Base-by-base conservation (phyloP, 1,140 invertebrate genomes). In the Liolophura sinensis region DNA sequence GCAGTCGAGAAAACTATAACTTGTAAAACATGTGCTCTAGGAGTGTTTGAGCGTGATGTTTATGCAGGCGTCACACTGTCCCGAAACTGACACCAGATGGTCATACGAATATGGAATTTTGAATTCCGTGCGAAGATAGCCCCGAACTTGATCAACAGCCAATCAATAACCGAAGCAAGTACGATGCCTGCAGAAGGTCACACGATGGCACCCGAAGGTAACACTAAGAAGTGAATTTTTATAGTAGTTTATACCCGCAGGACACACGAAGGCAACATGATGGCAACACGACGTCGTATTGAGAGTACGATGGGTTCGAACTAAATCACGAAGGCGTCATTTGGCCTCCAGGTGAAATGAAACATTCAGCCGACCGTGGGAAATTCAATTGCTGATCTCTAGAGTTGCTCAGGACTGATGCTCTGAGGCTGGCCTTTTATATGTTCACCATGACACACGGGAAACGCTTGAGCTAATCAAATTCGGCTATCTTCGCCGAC, bases 331-430 rank as follows among this genome's bases (percentile, higher is more conserved):
- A 59, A 59, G 57, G 57, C 57, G 57, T 59, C 57, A 59, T 18
- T 24, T 62, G 61, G 18, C 56, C 18, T 18, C 46, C 14, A 58
- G 16, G 46, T 18, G 14, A 47, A 55, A 57, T 51, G 49, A 63
- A 20, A 52, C 61, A 52, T 52, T 20, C 20, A 24, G 20, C 18
- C 16, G 25, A 63, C 14, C 47, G 31, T 20, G 50, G 49, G 54
- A 31, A 63, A 49, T 63, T 63, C 25, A 54, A 18, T 62, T 62
- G n/a, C 62, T 62, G 52, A 27, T 68, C 7, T 61, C 61, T 60
- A 14, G 55, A 18, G 14, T 24, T 22, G 55, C 25, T 24, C 24
- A 24, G 16, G 14, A 14, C 14, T 57, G 16, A 14, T 16, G 16
- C 55, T 22, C 16, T 57, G 14, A 14, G 55, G 16, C 55, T 22